A percentile compares a stretch with the other conserved stretches of the same genome.
phyloP scores from a whole-genome alignment of 1,140 invertebrate genomes.

The Lepidurus couesii region DNA sequence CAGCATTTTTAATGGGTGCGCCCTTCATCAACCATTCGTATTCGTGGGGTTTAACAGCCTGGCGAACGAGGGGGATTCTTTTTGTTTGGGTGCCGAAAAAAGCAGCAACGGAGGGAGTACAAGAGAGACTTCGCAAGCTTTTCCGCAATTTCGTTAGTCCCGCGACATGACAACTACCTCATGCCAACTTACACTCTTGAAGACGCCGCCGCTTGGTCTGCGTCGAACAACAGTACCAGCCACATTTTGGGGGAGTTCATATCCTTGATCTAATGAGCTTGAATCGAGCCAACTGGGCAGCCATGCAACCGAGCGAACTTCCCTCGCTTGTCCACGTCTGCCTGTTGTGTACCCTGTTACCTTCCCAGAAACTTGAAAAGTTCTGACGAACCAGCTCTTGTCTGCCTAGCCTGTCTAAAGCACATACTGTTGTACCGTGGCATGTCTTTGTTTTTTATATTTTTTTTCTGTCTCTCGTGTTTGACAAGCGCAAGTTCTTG shows the following conservation, averaged over 20 bases:
- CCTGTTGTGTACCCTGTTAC: background rate
- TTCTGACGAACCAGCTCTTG: background rate
- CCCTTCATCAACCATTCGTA: no score
- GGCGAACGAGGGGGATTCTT: no score
- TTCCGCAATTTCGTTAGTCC: no score
- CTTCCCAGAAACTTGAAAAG: background rate
- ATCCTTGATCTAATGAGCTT: conserved; percentile 19
- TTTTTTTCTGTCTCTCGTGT: background rate
- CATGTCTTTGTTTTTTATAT: background rate
- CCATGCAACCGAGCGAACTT: background rate
- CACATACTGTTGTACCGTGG: background rate
- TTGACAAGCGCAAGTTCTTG: background rate
- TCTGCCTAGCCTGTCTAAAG: background rate
- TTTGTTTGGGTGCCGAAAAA: no score
- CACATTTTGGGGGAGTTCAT: background rate
- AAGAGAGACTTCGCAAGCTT: no score
- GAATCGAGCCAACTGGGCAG: no score
- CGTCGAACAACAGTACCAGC: background rate
- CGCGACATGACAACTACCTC: no score
- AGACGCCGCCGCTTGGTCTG: no score
- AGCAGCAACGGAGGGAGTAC: no score
- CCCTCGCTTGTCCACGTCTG: background rate
- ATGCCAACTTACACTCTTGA: no score
- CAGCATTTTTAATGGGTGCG: no score
- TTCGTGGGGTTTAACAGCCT: no score